A percentile compares a stretch with the other conserved stretches of the same genome.
phyloP scores from a whole-genome alignment of 2,113 vertebrate species.

The Megatriorchis doriae region DNA sequence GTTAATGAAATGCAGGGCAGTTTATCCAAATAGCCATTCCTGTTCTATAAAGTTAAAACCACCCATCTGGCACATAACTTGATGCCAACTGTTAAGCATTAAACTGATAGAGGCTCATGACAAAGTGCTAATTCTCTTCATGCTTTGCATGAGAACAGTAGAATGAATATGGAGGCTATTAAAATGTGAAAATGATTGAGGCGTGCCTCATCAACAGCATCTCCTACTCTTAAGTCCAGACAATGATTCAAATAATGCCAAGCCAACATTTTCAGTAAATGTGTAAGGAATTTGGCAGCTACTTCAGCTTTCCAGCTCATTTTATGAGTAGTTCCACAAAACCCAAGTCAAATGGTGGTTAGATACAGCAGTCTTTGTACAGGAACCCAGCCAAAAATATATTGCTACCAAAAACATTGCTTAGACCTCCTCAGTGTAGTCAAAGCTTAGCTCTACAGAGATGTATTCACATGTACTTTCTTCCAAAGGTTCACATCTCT shows the following conservation, averaged over 20 bases:
- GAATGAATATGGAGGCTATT: slow-evolving; percentile 24
- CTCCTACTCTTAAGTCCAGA: neutral
- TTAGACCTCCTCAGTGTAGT: neutral
- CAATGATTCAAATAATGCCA: slow-evolving; percentile 28
- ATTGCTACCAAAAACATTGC: neutral
- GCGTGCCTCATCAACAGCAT: neutral
- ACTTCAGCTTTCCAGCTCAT: neutral
- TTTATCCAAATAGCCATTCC: slow-evolving; percentile 50
- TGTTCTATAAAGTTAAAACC: slow-evolving; percentile 56
- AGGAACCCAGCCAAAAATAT: neutral
- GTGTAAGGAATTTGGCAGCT: neutral
- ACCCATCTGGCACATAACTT: slow-evolving; percentile 54
- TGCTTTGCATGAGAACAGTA: neutral
- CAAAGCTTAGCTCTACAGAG: neutral
- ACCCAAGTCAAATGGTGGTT: neutral
- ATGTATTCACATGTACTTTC: neutral
- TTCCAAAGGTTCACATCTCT: neutral
- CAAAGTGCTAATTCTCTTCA: slow-evolving; percentile 32
- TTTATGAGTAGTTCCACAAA: neutral
- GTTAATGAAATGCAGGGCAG: slow-evolving; percentile 15
- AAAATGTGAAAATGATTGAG: slow-evolving; percentile 41
- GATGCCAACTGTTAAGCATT: slow-evolving; percentile 52
- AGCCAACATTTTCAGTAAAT: slow-evolving; percentile 22
- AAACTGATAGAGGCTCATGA: slow-evolving; percentile 18
- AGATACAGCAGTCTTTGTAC: neutral